phyloP scores from a whole-genome alignment of 2,888 invertebrate genomes.

The Belgica antarctica region DNA sequence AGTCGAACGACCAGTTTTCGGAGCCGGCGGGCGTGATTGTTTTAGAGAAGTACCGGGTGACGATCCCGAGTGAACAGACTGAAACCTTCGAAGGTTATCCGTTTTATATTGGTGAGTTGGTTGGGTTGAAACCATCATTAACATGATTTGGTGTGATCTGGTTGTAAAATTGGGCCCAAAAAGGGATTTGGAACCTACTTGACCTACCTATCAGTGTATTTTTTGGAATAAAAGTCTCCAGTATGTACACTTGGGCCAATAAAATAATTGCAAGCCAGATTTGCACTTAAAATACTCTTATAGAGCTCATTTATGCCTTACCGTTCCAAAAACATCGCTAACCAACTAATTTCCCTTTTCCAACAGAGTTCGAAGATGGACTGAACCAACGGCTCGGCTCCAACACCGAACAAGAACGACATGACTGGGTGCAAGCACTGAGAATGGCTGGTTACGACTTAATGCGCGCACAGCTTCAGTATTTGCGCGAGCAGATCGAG shows the following conservation, averaged over 20 bases:
- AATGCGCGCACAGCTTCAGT: constrained; percentile 69
- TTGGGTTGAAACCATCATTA: background rate
- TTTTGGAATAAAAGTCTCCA: too few species aligned
- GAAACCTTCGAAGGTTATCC: constrained; percentile 68
- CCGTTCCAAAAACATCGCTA: too few species aligned
- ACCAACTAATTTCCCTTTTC: too few species aligned
- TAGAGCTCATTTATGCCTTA: too few species aligned
- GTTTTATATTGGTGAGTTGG: constrained; percentile 74
- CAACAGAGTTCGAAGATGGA: constrained; percentile 78
- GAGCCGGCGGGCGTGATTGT: constrained; percentile 86
- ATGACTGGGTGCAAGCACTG: constrained; percentile 81
- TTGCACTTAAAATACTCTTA: too few species aligned
- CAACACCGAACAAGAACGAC: constrained; percentile 74
- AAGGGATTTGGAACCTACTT: too few species aligned
- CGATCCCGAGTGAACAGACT: constrained; percentile 60
- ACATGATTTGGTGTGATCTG: too few species aligned
- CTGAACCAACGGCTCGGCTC: constrained; percentile 78
- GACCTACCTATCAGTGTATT: too few species aligned
- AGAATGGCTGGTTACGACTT: constrained; percentile 81
- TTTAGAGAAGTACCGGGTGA: constrained; percentile 80
- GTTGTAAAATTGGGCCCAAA: too few species aligned
- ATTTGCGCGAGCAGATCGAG: constrained; percentile 61
- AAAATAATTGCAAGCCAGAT: too few species aligned
- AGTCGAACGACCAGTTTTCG: constrained; percentile 83
- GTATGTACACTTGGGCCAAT: too few species aligned